Conservation (phyloP, 2,113 vertebrate genomes). For the Mohoua ochrocephala region DNA sequence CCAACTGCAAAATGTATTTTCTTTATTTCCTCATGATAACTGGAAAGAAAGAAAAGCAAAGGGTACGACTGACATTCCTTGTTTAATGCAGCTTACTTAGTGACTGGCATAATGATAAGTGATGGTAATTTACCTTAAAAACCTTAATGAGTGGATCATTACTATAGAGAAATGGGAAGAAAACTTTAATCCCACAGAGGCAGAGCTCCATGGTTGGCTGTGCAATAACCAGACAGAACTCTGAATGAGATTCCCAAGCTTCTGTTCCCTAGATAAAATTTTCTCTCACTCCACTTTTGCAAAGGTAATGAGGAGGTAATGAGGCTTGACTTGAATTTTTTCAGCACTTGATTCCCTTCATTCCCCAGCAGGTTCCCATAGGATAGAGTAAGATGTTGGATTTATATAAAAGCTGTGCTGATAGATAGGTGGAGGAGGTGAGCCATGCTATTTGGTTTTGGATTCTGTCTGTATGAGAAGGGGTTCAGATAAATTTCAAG, state of each 20-base stretch:
- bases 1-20: slow-evolving; percentile 27
- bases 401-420: slow-evolving; percentile 73
- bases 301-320: slow-evolving; percentile 94
- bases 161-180: slow-evolving; percentile 78
- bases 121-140: slow-evolving; percentile 81
- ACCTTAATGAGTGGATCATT: slow-evolving; percentile 83
- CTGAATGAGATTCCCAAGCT: slow-evolving; percentile 80
- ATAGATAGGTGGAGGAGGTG: slow-evolving; percentile 75
- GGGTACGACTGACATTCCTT: slow-evolving; percentile 63
- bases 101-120: slow-evolving; percentile 71
- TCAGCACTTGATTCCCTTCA: slow-evolving; percentile 74
- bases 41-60: slow-evolving; percentile 36
- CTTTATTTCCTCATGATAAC: slow-evolving; percentile 41
- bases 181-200: slow-evolving; percentile 80
- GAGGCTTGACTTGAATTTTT: slow-evolving; percentile 89
- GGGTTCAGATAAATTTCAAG: slow-evolving; percentile 61
- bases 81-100: slow-evolving; percentile 70
- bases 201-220: slow-evolving; percentile 80
- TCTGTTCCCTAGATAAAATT: slow-evolving; percentile 74
- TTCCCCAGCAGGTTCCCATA: slow-evolving; percentile 81
- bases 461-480: slow-evolving; percentile 59
- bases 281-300: slow-evolving; percentile 82
- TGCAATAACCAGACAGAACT: slow-evolving; percentile 81
- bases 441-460: slow-evolving; percentile 62
- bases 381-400: slow-evolving; percentile 77